phyloP scores from a whole-genome alignment of 2,113 vertebrate genomes.

The Heterotis niloticus region DNA sequence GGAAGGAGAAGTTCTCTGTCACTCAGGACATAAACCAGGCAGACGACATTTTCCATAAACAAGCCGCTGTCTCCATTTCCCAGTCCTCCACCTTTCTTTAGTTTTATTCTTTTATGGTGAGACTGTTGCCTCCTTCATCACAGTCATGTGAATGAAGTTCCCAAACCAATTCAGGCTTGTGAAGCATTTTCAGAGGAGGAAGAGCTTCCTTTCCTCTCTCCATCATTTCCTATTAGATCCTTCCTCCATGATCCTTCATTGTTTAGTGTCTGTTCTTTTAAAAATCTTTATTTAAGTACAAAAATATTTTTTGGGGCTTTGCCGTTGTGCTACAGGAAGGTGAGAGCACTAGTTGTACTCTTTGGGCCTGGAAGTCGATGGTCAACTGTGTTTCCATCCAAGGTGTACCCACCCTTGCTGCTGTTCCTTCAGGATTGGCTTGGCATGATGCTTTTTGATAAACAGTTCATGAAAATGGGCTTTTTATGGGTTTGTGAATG shows the following conservation, averaged over 20 bases:
- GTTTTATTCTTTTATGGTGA: not conserved
- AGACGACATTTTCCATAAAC: not conserved
- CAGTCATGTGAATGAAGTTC: slow-evolving; percentile 2
- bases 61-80: not conserved
- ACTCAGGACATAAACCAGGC: not conserved
- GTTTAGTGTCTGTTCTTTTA: not conserved
- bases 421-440: no score
- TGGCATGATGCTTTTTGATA: not conserved
- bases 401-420: no score
- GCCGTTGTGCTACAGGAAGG: not conserved
- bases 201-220: slow-evolving; percentile 6
- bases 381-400: no score
- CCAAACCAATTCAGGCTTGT: not conserved
- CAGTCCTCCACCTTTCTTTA: not conserved
- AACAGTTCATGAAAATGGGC: not conserved
- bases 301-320: slow-evolving; percentile 5
- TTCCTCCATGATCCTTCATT: not conserved
- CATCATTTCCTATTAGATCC: slow-evolving; percentile 7
- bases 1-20: slow-evolving; percentile 6
- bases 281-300: not conserved
- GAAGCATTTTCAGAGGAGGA: not conserved
- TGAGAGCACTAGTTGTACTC: no score
- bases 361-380: not conserved
- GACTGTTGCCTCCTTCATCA: not conserved
- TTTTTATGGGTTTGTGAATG: not conserved